Percentiles rank a stretch among this genome's conserved stretches.
phyloP scores from a whole-genome alignment of 2,888 invertebrate species.

The Cerastoderma edule region DNA sequence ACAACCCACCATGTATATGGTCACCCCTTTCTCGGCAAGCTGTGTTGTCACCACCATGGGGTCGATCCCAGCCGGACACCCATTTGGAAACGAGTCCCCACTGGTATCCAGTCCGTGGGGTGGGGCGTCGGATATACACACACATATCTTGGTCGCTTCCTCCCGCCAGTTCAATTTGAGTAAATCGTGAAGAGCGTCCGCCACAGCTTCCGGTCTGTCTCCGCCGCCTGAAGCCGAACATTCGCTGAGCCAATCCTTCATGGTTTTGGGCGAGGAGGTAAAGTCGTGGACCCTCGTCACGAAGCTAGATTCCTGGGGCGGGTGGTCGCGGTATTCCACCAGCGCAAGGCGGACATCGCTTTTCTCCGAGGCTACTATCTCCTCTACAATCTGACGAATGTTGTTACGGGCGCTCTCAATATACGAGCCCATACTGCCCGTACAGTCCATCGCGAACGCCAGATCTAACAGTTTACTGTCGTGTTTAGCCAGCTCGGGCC shows the following conservation, averaged over 20 bases:
- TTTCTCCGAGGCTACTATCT: constrained; percentile 77
- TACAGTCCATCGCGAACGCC: constrained; percentile 81
- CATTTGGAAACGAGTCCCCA: constrained; percentile 76
- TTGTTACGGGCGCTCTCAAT: constrained; percentile 75
- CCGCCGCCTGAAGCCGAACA: constrained; percentile 78
- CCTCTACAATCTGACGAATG: constrained; percentile 77
- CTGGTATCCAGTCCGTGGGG: constrained; percentile 74
- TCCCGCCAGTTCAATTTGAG: constrained; percentile 77
- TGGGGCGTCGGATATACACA: constrained; percentile 79
- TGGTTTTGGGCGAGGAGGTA: constrained; percentile 71
- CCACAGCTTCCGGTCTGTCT: constrained; percentile 79
- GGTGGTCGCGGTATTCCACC: constrained; percentile 81
- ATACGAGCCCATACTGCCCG: constrained; percentile 80
- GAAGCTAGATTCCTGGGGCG: constrained; percentile 76
- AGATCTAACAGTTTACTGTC: constrained; percentile 75
- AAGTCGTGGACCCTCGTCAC: constrained; percentile 79
- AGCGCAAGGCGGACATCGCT: constrained; percentile 78
- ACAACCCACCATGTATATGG: constrained; percentile 79
- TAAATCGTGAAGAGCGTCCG: constrained; percentile 78
- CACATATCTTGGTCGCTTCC: constrained; percentile 78
- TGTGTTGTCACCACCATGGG: constrained; percentile 72
- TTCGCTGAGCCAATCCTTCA: constrained; percentile 75
- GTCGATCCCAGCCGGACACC: constrained; percentile 78
- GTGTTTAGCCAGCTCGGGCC: constrained; percentile 67
- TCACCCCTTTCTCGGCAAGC: constrained; percentile 78